phyloP scores from a whole-genome alignment of 2,888 invertebrate genomes.

The Andrena trimmerana region DNA sequence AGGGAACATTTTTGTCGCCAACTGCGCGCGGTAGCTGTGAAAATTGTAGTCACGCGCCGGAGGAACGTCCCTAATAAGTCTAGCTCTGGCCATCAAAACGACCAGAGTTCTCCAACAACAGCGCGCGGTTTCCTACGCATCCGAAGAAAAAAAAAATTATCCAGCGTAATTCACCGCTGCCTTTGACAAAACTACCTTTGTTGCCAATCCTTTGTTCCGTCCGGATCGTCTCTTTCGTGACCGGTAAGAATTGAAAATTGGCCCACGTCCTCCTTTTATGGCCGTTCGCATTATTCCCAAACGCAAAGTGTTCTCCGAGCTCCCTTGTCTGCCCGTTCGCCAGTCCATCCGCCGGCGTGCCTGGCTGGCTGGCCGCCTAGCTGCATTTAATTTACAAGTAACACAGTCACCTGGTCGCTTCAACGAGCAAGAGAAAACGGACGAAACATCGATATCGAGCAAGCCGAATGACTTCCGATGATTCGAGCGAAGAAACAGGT shows the following conservation, averaged over 20 bases:
- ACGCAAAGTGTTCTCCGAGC: neutral
- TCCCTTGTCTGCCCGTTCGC: neutral
- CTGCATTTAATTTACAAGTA: too few species aligned
- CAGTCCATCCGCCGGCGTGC: neutral
- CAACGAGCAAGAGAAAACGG: too few species aligned
- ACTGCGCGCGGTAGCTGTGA: constrained; percentile 36
- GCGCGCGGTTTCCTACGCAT: neutral
- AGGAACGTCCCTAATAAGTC: constrained; percentile 35
- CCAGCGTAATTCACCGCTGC: neutral
- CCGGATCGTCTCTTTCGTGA: neutral
- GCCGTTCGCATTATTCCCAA: neutral
- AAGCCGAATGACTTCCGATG: too few species aligned
- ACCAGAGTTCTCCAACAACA: constrained; percentile 9
- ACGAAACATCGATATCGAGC: too few species aligned
- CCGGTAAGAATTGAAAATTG: constrained; percentile 29
- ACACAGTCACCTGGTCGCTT: too few species aligned
- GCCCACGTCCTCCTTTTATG: neutral
- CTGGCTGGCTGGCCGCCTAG: too few species aligned
- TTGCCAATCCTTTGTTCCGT: constrained; percentile 22
- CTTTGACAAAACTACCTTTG: constrained; percentile 16
- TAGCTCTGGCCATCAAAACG: constrained; percentile 14
- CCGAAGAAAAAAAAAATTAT: neutral
- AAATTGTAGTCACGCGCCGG: constrained; percentile 38
- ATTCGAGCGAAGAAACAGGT: too few species aligned
- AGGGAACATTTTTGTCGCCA: constrained; percentile 56